Conservation (phyloP, 2,888 invertebrate species). For the Prenolepis imparis region DNA sequence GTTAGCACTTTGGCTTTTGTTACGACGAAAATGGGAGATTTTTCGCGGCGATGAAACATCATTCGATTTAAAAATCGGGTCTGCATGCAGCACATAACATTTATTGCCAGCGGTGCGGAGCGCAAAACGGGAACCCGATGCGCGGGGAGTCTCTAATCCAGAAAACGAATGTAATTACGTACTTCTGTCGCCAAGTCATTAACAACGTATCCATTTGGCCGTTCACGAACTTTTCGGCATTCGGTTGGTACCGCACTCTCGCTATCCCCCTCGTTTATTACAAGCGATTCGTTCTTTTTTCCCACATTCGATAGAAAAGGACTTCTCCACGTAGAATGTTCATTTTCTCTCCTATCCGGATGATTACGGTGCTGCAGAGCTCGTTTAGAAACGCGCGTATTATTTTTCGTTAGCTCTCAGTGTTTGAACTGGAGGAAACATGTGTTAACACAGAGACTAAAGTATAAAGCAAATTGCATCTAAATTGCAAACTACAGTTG, state of each 20-base stretch:
- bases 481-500: background rate
- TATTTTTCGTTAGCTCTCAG: background rate
- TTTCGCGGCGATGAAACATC: background rate
- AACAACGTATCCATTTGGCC: conserved; percentile 57
- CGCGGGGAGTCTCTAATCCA: conserved; percentile 52
- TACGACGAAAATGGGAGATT: background rate
- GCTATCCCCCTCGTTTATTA: background rate
- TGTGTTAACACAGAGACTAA: background rate
- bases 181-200: conserved; percentile 60
- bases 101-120: conserved; percentile 40
- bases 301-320: background rate
- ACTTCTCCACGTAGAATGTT: background rate
- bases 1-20: conserved; percentile 17
- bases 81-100: conserved; percentile 36
- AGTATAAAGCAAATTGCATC: background rate
- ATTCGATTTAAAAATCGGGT: conserved; percentile 47
- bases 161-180: conserved; percentile 57
- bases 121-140: conserved; percentile 54
- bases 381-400: background rate
- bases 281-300: background rate
- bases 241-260: background rate
- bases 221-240: conserved; percentile 51
- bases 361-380: background rate
- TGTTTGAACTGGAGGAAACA: background rate
- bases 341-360: background rate